phyloP scores from a whole-genome alignment of 2,797 vertebrate genomes.

The Orestias chungarensis region DNA sequence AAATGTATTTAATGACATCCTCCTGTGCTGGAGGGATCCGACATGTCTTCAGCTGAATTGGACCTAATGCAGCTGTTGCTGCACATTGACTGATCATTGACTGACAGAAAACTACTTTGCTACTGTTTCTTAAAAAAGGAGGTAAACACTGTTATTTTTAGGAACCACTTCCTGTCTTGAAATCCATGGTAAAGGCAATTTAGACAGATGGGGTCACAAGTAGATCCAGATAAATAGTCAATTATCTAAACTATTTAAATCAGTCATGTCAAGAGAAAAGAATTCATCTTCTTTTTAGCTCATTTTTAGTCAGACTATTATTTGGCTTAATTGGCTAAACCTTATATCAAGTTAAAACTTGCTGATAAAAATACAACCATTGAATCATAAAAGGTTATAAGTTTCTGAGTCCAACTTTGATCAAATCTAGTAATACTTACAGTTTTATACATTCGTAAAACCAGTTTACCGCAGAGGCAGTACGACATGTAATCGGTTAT shows the following conservation, averaged over 20 bases:
- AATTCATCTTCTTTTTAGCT: not conserved
- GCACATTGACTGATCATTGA: not conserved
- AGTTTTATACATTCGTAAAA: constrained; percentile 10
- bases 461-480: constrained; percentile 28
- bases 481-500: constrained; percentile 54
- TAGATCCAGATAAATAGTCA: no score
- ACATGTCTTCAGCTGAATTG: not conserved
- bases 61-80: not conserved
- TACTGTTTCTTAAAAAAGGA: not conserved
- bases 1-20: not conserved
- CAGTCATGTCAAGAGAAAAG: not conserved
- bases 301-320: not conserved
- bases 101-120: not conserved
- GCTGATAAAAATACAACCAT: not conserved
- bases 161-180: not conserved
- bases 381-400: not conserved
- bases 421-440: not conserved
- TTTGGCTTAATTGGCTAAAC: not conserved
- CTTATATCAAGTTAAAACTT: no score
- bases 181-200: no score
- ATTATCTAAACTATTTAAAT: no score
- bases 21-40: no score
- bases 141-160: not conserved
- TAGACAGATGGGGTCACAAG: no score
- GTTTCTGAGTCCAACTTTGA: not conserved